phyloP scores from a whole-genome alignment of 2,113 vertebrate species.

The Ageneiosus marmoratus region DNA sequence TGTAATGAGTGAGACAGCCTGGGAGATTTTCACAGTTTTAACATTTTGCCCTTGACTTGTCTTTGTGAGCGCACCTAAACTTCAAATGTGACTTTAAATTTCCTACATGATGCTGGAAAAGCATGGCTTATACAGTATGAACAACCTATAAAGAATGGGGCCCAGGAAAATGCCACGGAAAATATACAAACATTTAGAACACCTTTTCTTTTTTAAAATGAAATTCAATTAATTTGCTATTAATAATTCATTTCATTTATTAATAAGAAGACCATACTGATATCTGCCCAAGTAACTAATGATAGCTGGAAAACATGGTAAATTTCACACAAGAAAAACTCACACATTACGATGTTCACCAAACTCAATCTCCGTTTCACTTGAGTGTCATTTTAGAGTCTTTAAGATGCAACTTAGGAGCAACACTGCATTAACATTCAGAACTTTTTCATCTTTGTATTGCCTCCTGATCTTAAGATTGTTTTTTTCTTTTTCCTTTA shows the following conservation, averaged over 20 bases:
- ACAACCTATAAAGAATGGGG: conserved; percentile 43
- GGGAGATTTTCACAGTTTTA: not conserved
- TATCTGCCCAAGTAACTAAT: conserved; percentile 5
- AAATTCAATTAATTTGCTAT: not conserved
- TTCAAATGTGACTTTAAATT: not conserved
- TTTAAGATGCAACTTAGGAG: conserved; percentile 28
- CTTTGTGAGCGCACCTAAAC: not conserved
- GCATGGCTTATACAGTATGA: not conserved
- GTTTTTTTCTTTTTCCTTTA: conserved; percentile 27
- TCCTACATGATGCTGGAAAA: not conserved
- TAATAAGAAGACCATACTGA: not conserved
- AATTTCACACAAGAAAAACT: not conserved
- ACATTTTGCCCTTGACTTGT: not conserved
- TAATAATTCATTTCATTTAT: not conserved
- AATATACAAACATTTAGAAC: conserved; percentile 7
- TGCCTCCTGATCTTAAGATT: conserved; percentile 21
- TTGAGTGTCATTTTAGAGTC: conserved; percentile 21
- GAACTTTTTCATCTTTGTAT: conserved; percentile 22
- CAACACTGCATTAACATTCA: conserved; percentile 23
- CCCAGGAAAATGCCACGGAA: conserved; percentile 39
- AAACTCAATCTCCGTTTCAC: conserved; percentile 25
- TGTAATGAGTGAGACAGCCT: conserved; percentile 1
- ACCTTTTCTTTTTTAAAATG: not conserved
- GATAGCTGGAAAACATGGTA: not conserved
- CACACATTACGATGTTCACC: conserved; percentile 23